These are phyloP conservation scores for Meloidogyne hapla DNA, from an alignment of 1,140 invertebrate genomes.

Conservation along the genomic window DNA sequence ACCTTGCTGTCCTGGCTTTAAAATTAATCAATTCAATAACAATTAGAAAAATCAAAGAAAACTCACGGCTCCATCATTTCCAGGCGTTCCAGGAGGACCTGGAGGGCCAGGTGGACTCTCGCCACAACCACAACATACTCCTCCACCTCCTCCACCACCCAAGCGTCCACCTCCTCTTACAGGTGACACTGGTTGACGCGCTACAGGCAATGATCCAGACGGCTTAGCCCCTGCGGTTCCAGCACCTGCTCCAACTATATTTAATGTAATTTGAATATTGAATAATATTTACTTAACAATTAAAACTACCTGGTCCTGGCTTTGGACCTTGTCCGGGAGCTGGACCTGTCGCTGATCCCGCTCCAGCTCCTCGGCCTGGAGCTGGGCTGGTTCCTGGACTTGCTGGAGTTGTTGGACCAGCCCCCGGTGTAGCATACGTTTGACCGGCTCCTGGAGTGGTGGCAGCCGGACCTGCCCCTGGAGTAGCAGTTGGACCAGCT, in stretches of 20 bases:
- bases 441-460: not conserved
- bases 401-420: not conserved
- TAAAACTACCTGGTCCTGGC: slow-evolving; percentile 1
- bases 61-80: slow-evolving; percentile 5
- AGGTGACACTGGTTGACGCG: not conserved
- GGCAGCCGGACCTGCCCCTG: not conserved
- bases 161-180: not conserved
- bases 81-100: slow-evolving; percentile 32
- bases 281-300: no score
- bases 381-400: no score
- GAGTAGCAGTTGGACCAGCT: not conserved
- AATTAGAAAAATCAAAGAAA: not conserved
- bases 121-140: slow-evolving; percentile 43
- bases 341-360: not conserved
- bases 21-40: not conserved
- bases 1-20: slow-evolving; percentile 12
- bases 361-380: not conserved
- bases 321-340: not conserved
- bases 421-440: not conserved
- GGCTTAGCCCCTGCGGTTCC: not conserved
- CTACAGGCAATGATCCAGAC: not conserved
- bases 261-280: not conserved
- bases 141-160: not conserved
- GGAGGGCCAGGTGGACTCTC: slow-evolving; percentile 50
- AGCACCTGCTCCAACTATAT: not conserved